Base-by-base conservation (phyloP, 2,113 vertebrate genomes). In the Pelobates fuscus region DNA sequence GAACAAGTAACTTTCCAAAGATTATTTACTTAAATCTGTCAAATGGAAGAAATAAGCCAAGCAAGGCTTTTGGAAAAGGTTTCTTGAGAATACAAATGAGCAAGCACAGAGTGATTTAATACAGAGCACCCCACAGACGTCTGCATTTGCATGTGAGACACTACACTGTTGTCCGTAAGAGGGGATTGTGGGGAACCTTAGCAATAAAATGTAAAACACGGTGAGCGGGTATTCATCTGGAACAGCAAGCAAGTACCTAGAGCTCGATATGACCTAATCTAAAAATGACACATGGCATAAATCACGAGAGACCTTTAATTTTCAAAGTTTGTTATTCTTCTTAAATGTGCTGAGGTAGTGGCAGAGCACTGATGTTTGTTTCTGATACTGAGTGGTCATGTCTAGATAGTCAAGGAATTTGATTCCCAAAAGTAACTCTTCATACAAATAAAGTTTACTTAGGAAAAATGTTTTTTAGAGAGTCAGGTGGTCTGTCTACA, bases 21-120 rank as follows among this genome's bases (percentile, higher is more conserved):
- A 77, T 83, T 85, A 66, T 84, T 87, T 86, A 77, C 20, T 30
- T 78, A 79, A 84, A 80, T 82, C 63, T 82, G 66, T 73, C 54
- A 80, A 79, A 46, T 14, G 81, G 67, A 79, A 86, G 82, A 69
- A 82, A 67, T 73, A 81, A 60, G 62, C 69, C 41, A 60, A 77
- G 29, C 30, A 17, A 27, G 21, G 65, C 57, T 79, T 60, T 57
- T 78, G 71, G 78, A 84, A 82, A 84, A 64, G 80, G 32, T 78
- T 82, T 74, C 80, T 65, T 65, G 59, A 79, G 78, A 71, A 54
- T 67, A 82, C 61, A 52, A 80, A 44, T 11, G 32, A 83, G 78
- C 63, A 79, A 62, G 77, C 76, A 18, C 18, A 71, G 77, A 75
- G 77, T 81, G 81, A 80, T 84, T 81, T 84, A 83, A 46, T 68